Evolutionary conservation across 1,140 invertebrate genomes (phyloP).

Genomic region (Holcopasites calliopsidis): DNA sequence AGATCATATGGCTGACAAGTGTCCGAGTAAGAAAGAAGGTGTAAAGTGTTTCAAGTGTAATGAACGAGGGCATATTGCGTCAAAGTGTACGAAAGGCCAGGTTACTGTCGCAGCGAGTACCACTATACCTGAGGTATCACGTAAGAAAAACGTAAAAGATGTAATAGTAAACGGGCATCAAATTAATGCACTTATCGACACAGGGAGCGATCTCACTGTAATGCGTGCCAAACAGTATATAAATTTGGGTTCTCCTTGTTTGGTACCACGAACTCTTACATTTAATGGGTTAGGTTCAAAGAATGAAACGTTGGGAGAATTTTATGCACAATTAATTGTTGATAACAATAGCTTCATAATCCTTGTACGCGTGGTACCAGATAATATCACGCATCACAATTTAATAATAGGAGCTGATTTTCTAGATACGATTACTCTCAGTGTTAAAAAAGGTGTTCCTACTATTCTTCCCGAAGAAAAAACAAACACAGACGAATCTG

Average conservation of each 20-base stretch:
- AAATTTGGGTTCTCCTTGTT: background rate
- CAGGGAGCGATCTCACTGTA: background rate
- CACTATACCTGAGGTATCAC: background rate
- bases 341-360: background rate
- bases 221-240: background rate
- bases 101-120: background rate
- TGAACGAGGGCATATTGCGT: background rate
- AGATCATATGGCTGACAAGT: background rate
- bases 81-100: background rate
- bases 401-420: background rate
- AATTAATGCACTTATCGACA: background rate
- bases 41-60: background rate
- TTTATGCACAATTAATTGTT: background rate
- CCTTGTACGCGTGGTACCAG: background rate
- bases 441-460: background rate
- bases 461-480: background rate
- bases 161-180: background rate
- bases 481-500: background rate
- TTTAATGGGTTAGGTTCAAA: background rate
- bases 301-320: background rate
- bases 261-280: background rate
- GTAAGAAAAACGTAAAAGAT: background rate
- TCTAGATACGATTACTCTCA: background rate
- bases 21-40: background rate
- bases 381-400: background rate